Evolutionary conservation across 35 echinoderm and acorn worm species (phyloP).

Genomic region (Nesometra sesokonis): DNA sequence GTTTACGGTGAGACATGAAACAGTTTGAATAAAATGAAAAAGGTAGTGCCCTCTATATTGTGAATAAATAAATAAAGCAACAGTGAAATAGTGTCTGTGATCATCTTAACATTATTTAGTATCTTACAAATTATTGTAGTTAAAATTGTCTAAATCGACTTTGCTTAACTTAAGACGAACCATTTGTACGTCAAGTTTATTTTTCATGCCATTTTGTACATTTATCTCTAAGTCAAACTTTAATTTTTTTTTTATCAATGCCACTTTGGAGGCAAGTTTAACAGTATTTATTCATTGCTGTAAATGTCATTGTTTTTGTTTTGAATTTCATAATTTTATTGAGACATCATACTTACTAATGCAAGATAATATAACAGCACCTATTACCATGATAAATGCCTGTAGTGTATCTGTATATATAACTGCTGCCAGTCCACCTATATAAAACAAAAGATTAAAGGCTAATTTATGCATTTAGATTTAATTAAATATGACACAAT

Average conservation of each 20-base stretch:
- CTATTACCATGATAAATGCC: background rate
- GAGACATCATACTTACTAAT: background rate
- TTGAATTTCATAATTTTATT: background rate
- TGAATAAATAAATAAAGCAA: too few relatives aligned
- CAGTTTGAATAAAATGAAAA: too few relatives aligned
- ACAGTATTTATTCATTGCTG: background rate
- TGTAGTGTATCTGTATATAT: conserved; percentile 2
- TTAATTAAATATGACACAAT: too few relatives aligned
- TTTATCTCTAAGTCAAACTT: background rate
- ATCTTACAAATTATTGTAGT: too few relatives aligned
- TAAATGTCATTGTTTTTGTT: background rate
- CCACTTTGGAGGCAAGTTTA: background rate
- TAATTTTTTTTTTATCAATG: background rate
- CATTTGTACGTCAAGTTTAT: too few relatives aligned
- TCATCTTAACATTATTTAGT: too few relatives aligned
- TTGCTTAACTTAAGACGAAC: too few relatives aligned
- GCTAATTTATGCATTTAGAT: too few relatives aligned
- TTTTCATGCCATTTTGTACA: background rate
- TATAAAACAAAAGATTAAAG: background rate
- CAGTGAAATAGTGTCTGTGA: too few relatives aligned
- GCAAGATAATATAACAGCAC: background rate
- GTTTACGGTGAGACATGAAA: too few relatives aligned
- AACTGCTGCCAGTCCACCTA: conserved; percentile 8
- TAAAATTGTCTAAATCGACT: too few relatives aligned
- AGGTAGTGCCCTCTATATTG: too few relatives aligned